Conservation (phyloP, 1,140 invertebrate genomes). For the Aphelenchoides avenae region DNA sequence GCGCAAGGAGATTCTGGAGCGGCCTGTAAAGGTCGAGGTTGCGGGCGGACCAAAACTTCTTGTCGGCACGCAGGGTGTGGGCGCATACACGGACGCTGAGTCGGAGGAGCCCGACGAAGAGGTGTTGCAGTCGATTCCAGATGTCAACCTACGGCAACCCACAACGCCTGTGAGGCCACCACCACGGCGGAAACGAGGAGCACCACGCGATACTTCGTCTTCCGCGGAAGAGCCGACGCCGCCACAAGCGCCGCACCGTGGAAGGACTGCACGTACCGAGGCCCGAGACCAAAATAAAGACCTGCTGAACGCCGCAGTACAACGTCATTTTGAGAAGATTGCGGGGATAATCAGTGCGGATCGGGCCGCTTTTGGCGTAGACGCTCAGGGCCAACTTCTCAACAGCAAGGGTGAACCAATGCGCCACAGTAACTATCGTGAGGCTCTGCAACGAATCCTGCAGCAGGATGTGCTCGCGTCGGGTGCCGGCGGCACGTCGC, state of each 20-base stretch:
- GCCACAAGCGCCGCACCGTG: no score
- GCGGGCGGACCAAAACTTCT: not conserved
- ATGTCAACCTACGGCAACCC: no score
- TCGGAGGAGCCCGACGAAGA: not conserved
- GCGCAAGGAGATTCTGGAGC: constrained; percentile 5
- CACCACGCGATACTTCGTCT: no score
- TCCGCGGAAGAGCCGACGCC: no score
- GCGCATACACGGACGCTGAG: not conserved
- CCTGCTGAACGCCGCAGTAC: not conserved
- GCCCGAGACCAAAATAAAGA: not conserved
- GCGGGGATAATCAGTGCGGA: not conserved
- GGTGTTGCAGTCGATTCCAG: not conserved
- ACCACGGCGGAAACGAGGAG: not conserved
- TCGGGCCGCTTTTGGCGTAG: not conserved
- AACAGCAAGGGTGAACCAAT: not conserved
- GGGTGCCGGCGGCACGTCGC: not conserved
- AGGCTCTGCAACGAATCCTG: not conserved
- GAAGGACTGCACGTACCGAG: not conserved
- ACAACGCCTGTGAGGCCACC: not conserved
- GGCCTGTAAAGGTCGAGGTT: constrained; percentile 3
- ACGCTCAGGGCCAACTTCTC: not conserved
- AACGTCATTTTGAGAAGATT: not conserved
- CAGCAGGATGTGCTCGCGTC: not conserved
- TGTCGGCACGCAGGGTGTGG: not conserved
- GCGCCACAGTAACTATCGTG: not conserved